A percentile compares a stretch with the other conserved stretches of the same genome.
phyloP scores from a whole-genome alignment of 2,113 vertebrate species.

The Danio rerio region DNA sequence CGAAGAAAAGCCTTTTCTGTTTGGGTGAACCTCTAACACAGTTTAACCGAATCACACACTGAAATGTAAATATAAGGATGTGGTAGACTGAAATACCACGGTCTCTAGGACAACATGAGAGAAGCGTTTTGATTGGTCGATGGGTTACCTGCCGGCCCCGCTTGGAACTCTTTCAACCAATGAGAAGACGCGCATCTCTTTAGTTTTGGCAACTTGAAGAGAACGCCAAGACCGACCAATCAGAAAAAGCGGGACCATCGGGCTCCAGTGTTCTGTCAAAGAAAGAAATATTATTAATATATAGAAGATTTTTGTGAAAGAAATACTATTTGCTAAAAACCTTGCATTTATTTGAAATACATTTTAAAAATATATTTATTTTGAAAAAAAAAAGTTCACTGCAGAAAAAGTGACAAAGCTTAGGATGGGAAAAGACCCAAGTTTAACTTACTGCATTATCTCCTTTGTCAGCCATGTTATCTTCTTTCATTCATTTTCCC shows the following conservation, averaged over 20 bases:
- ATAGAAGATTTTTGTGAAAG: no score
- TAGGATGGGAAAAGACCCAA: no score
- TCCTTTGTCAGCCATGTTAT: neutral
- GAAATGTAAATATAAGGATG: conserved; percentile 12
- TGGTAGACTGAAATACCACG: neutral
- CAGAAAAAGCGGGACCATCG: conserved; percentile 39
- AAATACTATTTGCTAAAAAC: no score
- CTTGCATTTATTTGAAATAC: no score
- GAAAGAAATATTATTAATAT: no score
- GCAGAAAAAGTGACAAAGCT: neutral
- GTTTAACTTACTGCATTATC: neutral
- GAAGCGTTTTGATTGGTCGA: conserved; percentile 51
- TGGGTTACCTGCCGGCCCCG: conserved; percentile 40
- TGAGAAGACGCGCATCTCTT: conserved; percentile 16
- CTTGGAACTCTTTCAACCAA: conserved; percentile 47
- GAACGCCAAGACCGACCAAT: conserved; percentile 54
- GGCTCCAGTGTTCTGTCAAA: neutral
- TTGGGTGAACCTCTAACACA: neutral
- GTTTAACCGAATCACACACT: neutral
- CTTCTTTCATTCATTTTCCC: no score
- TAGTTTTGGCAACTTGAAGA: conserved; percentile 43
- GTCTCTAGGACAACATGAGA: conserved; percentile 37
- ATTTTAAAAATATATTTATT: no score
- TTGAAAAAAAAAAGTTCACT: neutral
- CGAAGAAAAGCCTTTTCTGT: neutral